phyloP scores from a whole-genome alignment of 2,888 invertebrate species.

The Amblyjoppa fuscipennis region DNA sequence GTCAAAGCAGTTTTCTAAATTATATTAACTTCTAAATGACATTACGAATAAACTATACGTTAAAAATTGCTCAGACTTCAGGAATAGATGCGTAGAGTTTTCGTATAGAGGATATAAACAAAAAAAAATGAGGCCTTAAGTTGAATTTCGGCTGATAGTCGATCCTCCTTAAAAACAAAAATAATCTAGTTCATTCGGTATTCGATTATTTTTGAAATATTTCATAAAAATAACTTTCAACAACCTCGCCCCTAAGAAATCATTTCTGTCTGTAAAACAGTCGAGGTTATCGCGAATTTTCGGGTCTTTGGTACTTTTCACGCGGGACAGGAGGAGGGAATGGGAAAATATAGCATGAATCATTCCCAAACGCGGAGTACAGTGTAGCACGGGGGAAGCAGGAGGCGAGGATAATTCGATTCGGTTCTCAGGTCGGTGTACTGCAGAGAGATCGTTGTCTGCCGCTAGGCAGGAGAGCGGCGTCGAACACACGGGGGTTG shows the following conservation, averaged over 20 bases:
- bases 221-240: neutral
- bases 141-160: too few relatives aligned
- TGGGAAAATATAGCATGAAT: constrained; percentile 43
- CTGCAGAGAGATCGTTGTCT: constrained; percentile 60
- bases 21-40: too few relatives aligned
- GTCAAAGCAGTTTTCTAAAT: too few relatives aligned
- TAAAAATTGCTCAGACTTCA: neutral
- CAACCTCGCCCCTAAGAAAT: neutral
- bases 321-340: neutral
- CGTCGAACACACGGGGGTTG: constrained; percentile 62
- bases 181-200: neutral
- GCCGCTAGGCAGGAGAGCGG: constrained; percentile 55
- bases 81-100: neutral
- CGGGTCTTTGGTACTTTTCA: neutral
- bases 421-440: constrained; percentile 65
- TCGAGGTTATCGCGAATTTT: neutral
- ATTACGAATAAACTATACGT: too few relatives aligned
- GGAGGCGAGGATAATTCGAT: constrained; percentile 74
- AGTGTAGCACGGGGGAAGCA: neutral
- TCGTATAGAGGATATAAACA: neutral
- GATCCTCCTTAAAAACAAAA: neutral
- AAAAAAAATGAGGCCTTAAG: neutral
- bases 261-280: neutral
- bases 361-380: constrained; percentile 21
- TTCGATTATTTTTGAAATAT: neutral